phyloP scores from a whole-genome alignment of 2,888 invertebrate species.

The Thyatira batis region DNA sequence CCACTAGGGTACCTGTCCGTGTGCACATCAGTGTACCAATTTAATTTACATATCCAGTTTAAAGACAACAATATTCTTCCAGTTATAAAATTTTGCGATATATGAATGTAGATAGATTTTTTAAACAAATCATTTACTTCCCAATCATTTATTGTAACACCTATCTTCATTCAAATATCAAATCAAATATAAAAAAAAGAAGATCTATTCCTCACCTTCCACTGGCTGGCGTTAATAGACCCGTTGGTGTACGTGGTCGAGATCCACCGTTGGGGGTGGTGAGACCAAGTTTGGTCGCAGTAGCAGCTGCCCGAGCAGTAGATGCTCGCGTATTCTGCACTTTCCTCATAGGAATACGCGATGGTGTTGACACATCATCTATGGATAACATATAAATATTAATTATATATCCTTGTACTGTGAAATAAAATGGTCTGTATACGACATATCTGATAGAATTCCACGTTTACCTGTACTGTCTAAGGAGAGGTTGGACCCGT shows the following conservation, averaged over 20 bases:
- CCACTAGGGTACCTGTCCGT: conserved; percentile 82
- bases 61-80: background rate
- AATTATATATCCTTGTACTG: too few species aligned
- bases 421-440: background rate
- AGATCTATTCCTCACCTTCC: conserved; percentile 83
- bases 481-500: conserved; percentile 94
- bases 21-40: conserved; percentile 55
- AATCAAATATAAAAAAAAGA: background rate
- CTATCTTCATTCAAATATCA: background rate
- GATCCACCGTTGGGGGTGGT: conserved; percentile 84
- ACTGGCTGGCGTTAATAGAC: conserved; percentile 88
- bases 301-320: conserved; percentile 81
- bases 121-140: background rate
- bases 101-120: background rate
- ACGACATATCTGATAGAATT: conserved; percentile 4
- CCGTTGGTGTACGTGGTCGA: conserved; percentile 89
- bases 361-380: conserved; percentile 89
- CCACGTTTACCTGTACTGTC: conserved; percentile 89
- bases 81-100: background rate
- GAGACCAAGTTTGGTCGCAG: conserved; percentile 83
- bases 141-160: background rate
- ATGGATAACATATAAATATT: too few species aligned
- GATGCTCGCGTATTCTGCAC: conserved; percentile 83
- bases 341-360: conserved; percentile 91
- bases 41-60: conserved; percentile 35